phyloP scores from a whole-genome alignment of 1,140 invertebrate species.

The Ostrea edulis region DNA sequence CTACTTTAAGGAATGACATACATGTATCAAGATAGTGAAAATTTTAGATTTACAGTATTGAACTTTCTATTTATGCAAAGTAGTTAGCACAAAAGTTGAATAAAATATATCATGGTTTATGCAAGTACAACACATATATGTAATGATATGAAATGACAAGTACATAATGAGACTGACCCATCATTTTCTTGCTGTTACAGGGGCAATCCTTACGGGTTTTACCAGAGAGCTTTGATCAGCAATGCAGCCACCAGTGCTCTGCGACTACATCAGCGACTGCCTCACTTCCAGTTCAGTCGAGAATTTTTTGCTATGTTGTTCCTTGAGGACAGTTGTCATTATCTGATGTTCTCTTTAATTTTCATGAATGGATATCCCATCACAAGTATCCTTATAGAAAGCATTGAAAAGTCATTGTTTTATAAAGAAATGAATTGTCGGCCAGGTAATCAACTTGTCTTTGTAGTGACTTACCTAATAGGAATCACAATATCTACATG shows the following conservation, averaged over 20 bases:
- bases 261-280: conserved; percentile 94
- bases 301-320: conserved; percentile 90
- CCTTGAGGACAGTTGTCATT: conserved; percentile 96
- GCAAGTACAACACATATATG: too few relatives aligned
- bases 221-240: conserved; percentile 93
- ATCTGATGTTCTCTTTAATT: conserved; percentile 95
- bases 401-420: neutral
- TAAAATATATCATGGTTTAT: too few relatives aligned
- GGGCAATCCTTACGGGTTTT: conserved; percentile 88
- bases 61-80: too few relatives aligned
- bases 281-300: conserved; percentile 87
- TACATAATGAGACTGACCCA: too few relatives aligned
- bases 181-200: conserved; percentile 80
- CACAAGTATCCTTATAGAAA: conserved; percentile 87
- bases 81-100: too few relatives aligned
- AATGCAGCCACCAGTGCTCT: conserved; percentile 96
- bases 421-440: neutral
- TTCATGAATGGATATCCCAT: conserved; percentile 94
- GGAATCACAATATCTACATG: too few relatives aligned
- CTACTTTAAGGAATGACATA: too few relatives aligned
- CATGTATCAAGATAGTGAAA: too few relatives aligned
- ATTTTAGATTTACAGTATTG: too few relatives aligned
- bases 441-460: neutral
- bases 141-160: too few relatives aligned
- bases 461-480: too few relatives aligned